A percentile compares a stretch with the other conserved stretches of the same genome.
These are phyloP conservation scores for Vespertilio murinus DNA, from an alignment of 2,797 vertebrate species.

Conservation along the genomic window DNA sequence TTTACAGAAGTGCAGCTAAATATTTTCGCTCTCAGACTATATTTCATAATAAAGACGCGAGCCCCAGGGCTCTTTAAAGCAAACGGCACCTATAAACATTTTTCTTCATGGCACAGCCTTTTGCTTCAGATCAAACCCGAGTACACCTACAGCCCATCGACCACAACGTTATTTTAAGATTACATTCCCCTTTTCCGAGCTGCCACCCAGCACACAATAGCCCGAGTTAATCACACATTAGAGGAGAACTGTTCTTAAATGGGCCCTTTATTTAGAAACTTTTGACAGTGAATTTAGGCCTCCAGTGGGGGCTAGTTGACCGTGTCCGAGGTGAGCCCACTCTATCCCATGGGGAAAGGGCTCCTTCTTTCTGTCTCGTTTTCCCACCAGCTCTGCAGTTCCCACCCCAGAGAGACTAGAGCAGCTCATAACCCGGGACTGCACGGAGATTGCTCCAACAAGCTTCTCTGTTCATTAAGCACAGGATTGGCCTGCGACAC, in stretches of 20 bases:
- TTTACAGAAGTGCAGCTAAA: constrained; percentile 77
- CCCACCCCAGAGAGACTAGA: not conserved
- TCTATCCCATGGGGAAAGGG: not conserved
- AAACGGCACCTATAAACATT: constrained; percentile 65
- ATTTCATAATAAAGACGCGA: constrained; percentile 68
- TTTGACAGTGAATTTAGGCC: not conserved
- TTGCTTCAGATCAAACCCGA: constrained; percentile 30
- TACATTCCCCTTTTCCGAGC: constrained; percentile 24
- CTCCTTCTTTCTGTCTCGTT: not conserved
- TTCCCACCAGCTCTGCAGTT: not conserved
- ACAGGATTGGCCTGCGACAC: not conserved
- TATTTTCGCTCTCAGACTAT: constrained; percentile 74
- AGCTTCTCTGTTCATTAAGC: not conserved
- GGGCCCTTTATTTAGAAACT: constrained; percentile 36
- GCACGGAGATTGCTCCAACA: not conserved
- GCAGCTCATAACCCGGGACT: not conserved
- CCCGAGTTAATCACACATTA: constrained; percentile 56
- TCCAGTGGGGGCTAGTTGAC: not conserved
- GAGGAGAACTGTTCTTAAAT: constrained; percentile 65
- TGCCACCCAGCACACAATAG: constrained; percentile 11
- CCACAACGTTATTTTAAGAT: constrained; percentile 70
- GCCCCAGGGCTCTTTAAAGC: constrained; percentile 49
- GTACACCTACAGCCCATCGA: constrained; percentile 55
- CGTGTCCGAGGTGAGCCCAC: not conserved
- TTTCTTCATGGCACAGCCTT: constrained; percentile 58